phyloP scores from a whole-genome alignment of 2,113 vertebrate genomes.

The Haemorhous mexicanus region DNA sequence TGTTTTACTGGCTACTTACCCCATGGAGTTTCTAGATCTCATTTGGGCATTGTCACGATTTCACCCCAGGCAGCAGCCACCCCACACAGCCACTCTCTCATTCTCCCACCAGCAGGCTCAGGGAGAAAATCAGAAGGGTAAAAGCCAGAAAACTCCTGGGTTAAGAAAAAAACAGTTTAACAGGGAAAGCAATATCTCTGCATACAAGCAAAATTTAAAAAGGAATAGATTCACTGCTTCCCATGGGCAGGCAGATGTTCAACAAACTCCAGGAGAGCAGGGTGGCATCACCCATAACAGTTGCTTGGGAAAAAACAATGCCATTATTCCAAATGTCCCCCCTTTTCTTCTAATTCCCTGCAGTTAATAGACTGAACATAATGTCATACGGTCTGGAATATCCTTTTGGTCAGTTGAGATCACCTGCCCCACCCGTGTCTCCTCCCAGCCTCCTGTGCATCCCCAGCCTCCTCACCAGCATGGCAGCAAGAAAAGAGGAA shows the following conservation, averaged over 20 bases:
- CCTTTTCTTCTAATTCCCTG: not conserved
- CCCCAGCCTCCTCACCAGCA: not conserved
- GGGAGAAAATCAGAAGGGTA: not conserved
- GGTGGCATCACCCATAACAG: accelerated
- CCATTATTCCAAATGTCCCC: not conserved
- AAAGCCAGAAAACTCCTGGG: not conserved
- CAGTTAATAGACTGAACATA: not conserved
- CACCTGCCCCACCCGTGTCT: not conserved
- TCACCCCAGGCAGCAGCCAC: not conserved
- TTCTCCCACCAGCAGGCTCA: not conserved
- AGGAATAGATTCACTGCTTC: not conserved
- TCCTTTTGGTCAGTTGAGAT: not conserved
- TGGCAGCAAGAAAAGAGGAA: not conserved
- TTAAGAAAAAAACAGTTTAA: not conserved
- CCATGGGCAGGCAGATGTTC: not conserved
- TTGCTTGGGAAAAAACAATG: not conserved
- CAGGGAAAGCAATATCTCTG: not conserved
- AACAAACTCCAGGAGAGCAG: not conserved
- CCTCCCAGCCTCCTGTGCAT: accelerated
- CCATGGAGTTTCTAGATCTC: not conserved
- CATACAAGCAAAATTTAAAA: not conserved
- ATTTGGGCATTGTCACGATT: not conserved
- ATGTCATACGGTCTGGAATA: no score
- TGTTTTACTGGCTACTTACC: not conserved
- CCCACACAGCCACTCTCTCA: no score